Conservation (phyloP, 2,113 vertebrate species). For the Poicephalus meyeri region DNA sequence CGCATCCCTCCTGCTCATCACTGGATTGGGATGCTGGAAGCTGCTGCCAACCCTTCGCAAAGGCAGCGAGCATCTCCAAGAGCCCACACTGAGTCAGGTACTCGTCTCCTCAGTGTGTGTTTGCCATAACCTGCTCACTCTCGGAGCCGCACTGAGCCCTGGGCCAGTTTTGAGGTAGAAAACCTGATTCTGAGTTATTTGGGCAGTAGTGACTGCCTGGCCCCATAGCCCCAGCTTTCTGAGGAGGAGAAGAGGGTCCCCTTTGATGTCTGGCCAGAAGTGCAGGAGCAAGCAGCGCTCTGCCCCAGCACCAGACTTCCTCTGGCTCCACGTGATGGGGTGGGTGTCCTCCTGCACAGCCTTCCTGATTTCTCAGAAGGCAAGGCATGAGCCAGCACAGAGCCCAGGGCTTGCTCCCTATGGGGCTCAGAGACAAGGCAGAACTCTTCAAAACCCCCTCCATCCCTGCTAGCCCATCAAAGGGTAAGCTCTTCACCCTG, state of each 20-base stretch:
- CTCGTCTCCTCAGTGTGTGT: accelerated
- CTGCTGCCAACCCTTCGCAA: neutral
- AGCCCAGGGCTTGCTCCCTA: neutral
- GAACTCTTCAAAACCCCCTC: neutral
- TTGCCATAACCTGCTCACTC: accelerated
- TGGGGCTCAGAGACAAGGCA: neutral
- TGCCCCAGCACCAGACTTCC: neutral
- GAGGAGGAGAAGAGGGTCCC: neutral
- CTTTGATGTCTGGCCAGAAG: neutral
- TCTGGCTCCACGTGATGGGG: neutral
- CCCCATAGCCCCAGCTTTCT: neutral
- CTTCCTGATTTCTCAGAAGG: conserved; percentile 57
- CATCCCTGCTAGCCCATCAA: accelerated
- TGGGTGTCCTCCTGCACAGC: neutral
- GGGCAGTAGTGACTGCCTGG: neutral
- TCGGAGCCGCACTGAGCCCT: accelerated
- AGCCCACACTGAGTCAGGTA: accelerated
- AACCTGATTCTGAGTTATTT: neutral
- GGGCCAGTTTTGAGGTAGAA: neutral
- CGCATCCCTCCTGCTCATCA: accelerated
- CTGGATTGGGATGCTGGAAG: neutral
- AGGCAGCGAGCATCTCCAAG: accelerated
- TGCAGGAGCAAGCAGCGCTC: accelerated
- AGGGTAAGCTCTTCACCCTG: neutral
- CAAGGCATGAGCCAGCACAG: neutral